A percentile compares a stretch with the other conserved stretches of the same genome.
Evolutionary conservation across 2,797 vertebrate species (phyloP).

Genomic region (Anguilla anguilla): DNA sequence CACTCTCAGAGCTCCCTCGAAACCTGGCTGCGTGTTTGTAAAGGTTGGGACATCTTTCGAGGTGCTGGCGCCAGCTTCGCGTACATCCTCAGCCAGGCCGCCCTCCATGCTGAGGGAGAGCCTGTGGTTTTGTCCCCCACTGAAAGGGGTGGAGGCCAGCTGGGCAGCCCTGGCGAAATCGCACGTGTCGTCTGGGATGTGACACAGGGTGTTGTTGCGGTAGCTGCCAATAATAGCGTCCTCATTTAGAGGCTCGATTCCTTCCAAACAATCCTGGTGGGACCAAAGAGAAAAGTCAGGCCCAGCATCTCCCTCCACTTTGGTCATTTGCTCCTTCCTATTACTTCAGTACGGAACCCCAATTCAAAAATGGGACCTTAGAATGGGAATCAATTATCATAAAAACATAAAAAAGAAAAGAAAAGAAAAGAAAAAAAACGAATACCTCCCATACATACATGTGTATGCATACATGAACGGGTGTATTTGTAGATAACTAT

Average conservation of each 20-base stretch:
- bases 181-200: constrained; percentile 78
- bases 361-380: background rate
- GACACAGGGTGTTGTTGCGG: constrained; percentile 73
- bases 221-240: constrained; percentile 75
- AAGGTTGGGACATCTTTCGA: constrained; percentile 33
- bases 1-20: constrained; percentile 40
- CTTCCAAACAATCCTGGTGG: constrained; percentile 69
- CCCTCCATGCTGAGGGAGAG: constrained; percentile 43
- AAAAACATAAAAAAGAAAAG: background rate
- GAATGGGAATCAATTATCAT: background rate
- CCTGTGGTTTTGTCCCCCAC: constrained; percentile 56
- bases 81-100: constrained; percentile 52
- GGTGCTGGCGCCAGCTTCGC: constrained; percentile 35
- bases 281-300: background rate
- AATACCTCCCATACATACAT: too few relatives aligned
- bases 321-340: background rate
- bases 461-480: background rate
- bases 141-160: constrained; percentile 79
- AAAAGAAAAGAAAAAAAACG: too few relatives aligned
- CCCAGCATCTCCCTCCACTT: background rate
- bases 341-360: background rate
- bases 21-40: constrained; percentile 45
- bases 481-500: background rate
- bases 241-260: constrained; percentile 71
- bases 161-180: constrained; percentile 77